Base-by-base conservation (phyloP, 2,888 invertebrate species). In the Leucoma salicis region DNA sequence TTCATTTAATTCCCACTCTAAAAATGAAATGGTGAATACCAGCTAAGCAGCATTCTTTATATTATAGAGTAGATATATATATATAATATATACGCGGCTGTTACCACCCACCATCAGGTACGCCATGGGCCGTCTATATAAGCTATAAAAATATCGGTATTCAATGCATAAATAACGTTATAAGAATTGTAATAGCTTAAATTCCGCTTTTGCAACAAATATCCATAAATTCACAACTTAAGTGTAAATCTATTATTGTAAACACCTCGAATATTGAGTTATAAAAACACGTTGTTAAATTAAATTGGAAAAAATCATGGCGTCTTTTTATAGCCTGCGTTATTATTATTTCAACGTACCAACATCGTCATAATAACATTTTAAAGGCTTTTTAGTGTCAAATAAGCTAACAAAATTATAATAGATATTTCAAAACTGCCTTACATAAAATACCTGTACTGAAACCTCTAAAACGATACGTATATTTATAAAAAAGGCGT, bases 231-330 rank as follows among this genome's bases (percentile, higher is more conserved):
- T 81, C 79, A 77, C 82, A 82, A 82, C 80, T 82, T 76, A 75
- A 70, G 74, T 68, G 63, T 75, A 81, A 82, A 82, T 78, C 81
- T 84, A 80, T 79, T 80, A 81, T 74, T 74, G 72, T 68, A 68
- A 69, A 72, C 63, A 66, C 66, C 73, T 67, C 71, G 64, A 74
- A 76, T 80, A 85, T 83, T 82, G 78, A 79, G 79, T 78, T 81
- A 74, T 84, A 84, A 86, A 78, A 83, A 82, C 67, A 81, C 75
- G 82, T 76, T 81, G 74, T 84, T 83, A 84, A 80, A 79, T 80
- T 81, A 84, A 87, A 87, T 86, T 82, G 81, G 77, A 79, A 85
- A 82, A 83, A 83, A 78, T 78, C 74, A 74, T 79, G 76, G 78
- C 69, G 70, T 66, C 71, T 76, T 77, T 82, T 84, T 84, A 87